Evolutionary conservation across 2,113 vertebrate genomes (phyloP), one percentile per base, ranked within the genome.

Genomic region (Ophthalmotilapia sp.): DNA sequence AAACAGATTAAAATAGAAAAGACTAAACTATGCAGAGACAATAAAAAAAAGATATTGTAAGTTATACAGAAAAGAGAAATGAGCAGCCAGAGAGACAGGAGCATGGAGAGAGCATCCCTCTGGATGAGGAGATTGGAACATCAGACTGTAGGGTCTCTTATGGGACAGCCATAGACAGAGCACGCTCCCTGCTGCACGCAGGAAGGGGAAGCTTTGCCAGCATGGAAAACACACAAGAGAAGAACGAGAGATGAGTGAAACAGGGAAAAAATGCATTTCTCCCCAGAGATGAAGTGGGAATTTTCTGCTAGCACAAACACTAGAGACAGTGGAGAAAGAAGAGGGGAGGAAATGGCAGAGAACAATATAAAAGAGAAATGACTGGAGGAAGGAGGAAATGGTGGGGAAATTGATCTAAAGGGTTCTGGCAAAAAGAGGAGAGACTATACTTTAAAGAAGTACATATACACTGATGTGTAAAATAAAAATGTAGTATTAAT

Each of bases 191-290:
- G 79, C 90, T 93, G 84, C 93, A 94, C 84, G 86, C 94, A 90
- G 91, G 92, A 94, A 95, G 91, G 90, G 90, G 90, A 92, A 91
- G 92, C 94, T 91, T 90, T 95, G 93, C 90, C 93, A 93, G 94
- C 88, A 86, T 86, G 88, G 93, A 93, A 94, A 95, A 96, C 91
- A 95, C 91, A 95, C 93, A 96, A 91, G 91, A 90, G 85, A 90
- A 90, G 90, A 93, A 84, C 29, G 54, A 91, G 89, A 94, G 93
- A 93, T 79, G 89, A 94, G 89, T 26, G 31, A 89, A 94, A 93
- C 93, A 84, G 91, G 93, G 91, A 93, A 95, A 96, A 95, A 95
- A 93, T 84, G 84, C 83, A 88, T 62, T 90, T 92, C 87, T 91
- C 91, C 91, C 91, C 21, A 89, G 94, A 94, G 94, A 91, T 91